Percentiles rank a stretch among this genome's conserved stretches.
Conservation (phyloP, 2,888 invertebrate genomes). For the Drosophila falleni region DNA sequence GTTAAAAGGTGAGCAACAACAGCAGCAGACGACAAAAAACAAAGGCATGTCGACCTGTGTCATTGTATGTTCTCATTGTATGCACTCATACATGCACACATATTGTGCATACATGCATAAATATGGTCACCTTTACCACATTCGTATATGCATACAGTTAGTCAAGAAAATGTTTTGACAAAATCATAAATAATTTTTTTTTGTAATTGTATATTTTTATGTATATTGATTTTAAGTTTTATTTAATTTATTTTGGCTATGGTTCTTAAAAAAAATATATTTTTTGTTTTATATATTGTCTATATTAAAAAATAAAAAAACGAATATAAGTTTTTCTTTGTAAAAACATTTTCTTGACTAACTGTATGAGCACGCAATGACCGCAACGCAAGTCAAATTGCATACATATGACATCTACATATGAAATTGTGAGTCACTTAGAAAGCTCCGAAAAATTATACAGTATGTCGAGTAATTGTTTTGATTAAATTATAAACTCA, state of each 20-base stretch:
- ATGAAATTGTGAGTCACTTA: no score
- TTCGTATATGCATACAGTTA: neutral
- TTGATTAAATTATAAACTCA: neutral
- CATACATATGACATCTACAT: slow-evolving; percentile 1
- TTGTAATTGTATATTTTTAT: no score
- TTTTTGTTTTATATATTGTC: no score
- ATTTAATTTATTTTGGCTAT: no score
- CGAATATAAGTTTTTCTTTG: no score
- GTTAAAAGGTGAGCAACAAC: slow-evolving; percentile 69
- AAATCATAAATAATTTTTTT: no score
- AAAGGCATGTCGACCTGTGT: slow-evolving; percentile 20
- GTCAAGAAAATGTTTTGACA: no score
- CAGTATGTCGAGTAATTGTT: neutral
- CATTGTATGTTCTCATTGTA: slow-evolving; percentile 3
- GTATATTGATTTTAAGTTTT: no score
- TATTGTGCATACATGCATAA: slow-evolving; percentile 1
- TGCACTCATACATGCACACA: neutral
- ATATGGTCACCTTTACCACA: slow-evolving; percentile 5
- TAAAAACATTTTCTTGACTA: no score
- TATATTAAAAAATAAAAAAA: no score
- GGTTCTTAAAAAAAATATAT: no score
- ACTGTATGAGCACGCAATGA: slow-evolving; percentile 6
- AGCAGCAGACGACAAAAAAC: slow-evolving; percentile 18
- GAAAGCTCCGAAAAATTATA: no score
- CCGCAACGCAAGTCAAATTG: slow-evolving; percentile 26